Evolutionary conservation across 2,888 invertebrate genomes (phyloP).

Genomic region (Drosophila antonietae): DNA sequence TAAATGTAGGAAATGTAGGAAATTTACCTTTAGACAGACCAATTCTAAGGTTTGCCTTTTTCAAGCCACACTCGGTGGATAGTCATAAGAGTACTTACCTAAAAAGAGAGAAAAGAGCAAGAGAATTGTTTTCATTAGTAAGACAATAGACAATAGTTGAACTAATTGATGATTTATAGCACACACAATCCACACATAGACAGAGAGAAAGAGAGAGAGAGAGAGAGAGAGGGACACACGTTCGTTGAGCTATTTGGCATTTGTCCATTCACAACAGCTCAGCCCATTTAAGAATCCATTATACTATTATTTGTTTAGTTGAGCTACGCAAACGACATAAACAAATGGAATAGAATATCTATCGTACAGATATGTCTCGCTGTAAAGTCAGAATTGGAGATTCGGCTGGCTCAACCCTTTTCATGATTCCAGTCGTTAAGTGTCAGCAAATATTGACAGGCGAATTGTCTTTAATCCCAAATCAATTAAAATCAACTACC

Average conservation of each 20-base stretch:
- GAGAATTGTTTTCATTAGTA: slow-evolving; percentile 29
- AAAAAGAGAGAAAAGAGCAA: slow-evolving; percentile 45
- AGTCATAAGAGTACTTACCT: slow-evolving; percentile 55
- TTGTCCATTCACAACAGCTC: slow-evolving; percentile 19
- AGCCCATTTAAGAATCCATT: slow-evolving; percentile 42
- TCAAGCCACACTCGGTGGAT: background rate
- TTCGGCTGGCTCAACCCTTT: slow-evolving; percentile 1
- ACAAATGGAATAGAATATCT: slow-evolving; percentile 3
- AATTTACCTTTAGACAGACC: slow-evolving; percentile 40
- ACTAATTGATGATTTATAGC: slow-evolving; percentile 34
- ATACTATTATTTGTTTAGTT: slow-evolving; percentile 28
- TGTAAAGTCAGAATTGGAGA: background rate
- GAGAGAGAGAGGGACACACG: slow-evolving; percentile 2
- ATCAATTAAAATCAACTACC: slow-evolving; percentile 49
- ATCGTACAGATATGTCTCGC: background rate
- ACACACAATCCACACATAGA: background rate
- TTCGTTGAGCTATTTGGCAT: background rate
- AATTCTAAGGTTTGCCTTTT: background rate
- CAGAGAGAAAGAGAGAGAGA: too few relatives aligned
- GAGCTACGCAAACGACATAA: slow-evolving; percentile 5
- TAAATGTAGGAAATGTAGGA: background rate
- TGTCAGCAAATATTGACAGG: slow-evolving; percentile 53
- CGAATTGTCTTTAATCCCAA: slow-evolving; percentile 43
- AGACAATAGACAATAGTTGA: slow-evolving; percentile 30
- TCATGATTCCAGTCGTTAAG: slow-evolving; percentile 33